Evolutionary conservation across 2,797 vertebrate genomes (phyloP), one percentile per base, ranked within the genome.

Genomic region (Carcharodon carcharias): DNA sequence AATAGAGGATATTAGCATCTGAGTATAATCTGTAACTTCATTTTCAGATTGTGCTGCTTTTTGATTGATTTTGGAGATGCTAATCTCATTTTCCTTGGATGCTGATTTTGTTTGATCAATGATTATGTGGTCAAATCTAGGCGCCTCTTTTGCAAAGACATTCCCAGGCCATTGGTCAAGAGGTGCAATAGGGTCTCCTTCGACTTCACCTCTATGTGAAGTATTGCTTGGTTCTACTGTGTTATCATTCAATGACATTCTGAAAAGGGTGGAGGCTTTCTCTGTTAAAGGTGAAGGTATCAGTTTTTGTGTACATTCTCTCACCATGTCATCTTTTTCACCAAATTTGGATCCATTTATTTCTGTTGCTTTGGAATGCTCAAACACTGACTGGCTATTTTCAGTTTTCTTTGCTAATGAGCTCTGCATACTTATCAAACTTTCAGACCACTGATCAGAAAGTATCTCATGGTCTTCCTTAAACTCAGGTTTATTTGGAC

Each of bases 81-180:
- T 73, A 14, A n/a, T 73, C 69, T 58, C 67, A 56, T 18, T 77
- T 58, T 77, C 67, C 50, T 56, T 56, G 28, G 50, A 21, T 56
- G 50, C 69, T 18, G 69, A 56, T 58, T 95, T 73, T 28, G 28
- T 73, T 73, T 73, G 94, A 45, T 77, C 28, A 56, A 58, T 54
- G 71, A 16, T 77, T 95, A 31, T n/a, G 11, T 31, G 28, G 26
- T 95, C 94, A 95, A 77, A 71, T 95, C 54, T 69, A 95, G 69
- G 11, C 12, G 0, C 5, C 69, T 58, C 69, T 77, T 95, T 95
- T 95, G 31, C 67, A 16, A 71, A 95, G 69, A 77, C 69, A 21
- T 31, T 95, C 50, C 31, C 28, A 73, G 67, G 14, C 31, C 31
- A 54, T 31, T 31, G 40, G 40, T 95, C 93, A 71, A 8, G 23